These are phyloP conservation scores for Drosophila nigrodunni DNA, from an alignment of 1,140 invertebrate species.

Conservation along the genomic window DNA sequence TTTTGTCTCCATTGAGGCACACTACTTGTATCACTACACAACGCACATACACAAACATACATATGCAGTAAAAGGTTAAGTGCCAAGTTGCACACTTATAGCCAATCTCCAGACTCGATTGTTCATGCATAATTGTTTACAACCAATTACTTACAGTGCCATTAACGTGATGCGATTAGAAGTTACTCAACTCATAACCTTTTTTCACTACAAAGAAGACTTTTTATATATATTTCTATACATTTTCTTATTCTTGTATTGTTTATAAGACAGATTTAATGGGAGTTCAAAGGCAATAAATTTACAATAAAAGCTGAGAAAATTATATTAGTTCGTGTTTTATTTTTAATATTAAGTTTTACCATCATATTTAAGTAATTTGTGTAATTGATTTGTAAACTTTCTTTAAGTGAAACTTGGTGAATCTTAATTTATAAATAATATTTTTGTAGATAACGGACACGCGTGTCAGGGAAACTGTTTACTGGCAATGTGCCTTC, in stretches of 20 bases:
- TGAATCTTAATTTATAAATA: too few relatives aligned
- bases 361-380: too few relatives aligned
- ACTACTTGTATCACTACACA: slow-evolving; percentile 51
- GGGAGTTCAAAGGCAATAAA: too few relatives aligned
- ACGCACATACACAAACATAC: slow-evolving; percentile 1
- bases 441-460: neutral
- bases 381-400: too few relatives aligned
- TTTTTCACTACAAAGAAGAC: neutral
- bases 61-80: slow-evolving; percentile 52
- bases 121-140: slow-evolving; percentile 73
- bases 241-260: too few relatives aligned
- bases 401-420: too few relatives aligned
- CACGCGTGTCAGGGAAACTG: neutral
- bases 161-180: slow-evolving; percentile 16
- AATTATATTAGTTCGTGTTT: too few relatives aligned
- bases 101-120: slow-evolving; percentile 43
- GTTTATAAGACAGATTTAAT: too few relatives aligned
- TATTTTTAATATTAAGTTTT: too few relatives aligned
- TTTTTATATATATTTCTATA: too few relatives aligned
- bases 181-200: neutral
- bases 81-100: slow-evolving; percentile 59
- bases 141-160: slow-evolving; percentile 30
- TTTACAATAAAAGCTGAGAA: too few relatives aligned
- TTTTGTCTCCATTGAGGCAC: slow-evolving; percentile 65
- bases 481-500: neutral